phyloP scores from a whole-genome alignment of 2,113 vertebrate species.

The Sorex araneus region DNA sequence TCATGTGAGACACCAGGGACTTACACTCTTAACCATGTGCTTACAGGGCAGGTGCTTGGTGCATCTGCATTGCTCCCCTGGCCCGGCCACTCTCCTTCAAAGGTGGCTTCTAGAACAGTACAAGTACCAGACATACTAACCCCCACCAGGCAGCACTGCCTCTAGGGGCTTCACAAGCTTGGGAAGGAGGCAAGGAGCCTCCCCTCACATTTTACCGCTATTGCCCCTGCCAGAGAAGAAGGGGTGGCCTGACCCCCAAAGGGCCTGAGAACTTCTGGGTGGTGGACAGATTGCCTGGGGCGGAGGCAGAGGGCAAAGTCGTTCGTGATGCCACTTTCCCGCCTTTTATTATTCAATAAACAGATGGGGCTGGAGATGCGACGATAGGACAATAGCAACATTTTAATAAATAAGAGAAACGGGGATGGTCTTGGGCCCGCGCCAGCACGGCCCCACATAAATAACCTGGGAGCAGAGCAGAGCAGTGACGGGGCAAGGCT shows the following conservation, averaged over 20 bases:
- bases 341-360: slow-evolving; percentile 78
- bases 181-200: background rate
- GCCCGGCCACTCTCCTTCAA: background rate
- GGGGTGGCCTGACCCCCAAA: background rate
- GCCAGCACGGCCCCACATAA: slow-evolving; percentile 81
- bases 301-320: slow-evolving; percentile 42
- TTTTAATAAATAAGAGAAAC: slow-evolving; percentile 83
- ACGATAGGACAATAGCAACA: slow-evolving; percentile 33
- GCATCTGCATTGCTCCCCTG: no score
- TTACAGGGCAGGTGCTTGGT: no score
- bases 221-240: background rate
- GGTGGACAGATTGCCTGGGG: background rate
- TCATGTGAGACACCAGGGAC: no score
- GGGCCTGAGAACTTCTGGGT: accelerated
- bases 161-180: background rate
- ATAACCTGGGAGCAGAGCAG: slow-evolving; percentile 64
- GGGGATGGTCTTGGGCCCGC: background rate
- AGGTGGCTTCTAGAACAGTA: slow-evolving; percentile 33
- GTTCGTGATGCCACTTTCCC: slow-evolving; percentile 41
- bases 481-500: background rate
- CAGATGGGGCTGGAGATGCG: slow-evolving; percentile 22
- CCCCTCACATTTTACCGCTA: background rate
- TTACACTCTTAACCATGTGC: no score
- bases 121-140: background rate
- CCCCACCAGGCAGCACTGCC: background rate